Evolutionary conservation across 2,888 invertebrate genomes (phyloP).

Genomic region (Parnassius mnemosyne): DNA sequence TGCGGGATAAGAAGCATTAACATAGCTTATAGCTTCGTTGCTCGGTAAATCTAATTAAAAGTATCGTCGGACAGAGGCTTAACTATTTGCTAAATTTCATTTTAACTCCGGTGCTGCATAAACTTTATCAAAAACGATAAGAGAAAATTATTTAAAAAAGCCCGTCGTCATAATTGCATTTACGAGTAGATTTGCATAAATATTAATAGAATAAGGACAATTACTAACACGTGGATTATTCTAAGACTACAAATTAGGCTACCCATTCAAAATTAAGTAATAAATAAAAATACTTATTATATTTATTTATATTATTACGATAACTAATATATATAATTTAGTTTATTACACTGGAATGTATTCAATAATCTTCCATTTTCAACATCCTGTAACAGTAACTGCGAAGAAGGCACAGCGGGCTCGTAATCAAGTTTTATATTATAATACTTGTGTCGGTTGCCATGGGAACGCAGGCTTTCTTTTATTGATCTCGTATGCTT

Average conservation of each 20-base stretch:
- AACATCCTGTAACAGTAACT: neutral
- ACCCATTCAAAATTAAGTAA: no score
- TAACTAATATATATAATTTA: no score
- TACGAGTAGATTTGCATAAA: no score
- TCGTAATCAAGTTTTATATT: conserved; percentile 12
- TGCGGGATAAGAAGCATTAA: conserved; percentile 24
- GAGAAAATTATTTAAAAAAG: no score
- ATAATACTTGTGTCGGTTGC: conserved; percentile 2
- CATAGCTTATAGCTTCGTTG: conserved; percentile 23
- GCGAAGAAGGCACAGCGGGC: neutral
- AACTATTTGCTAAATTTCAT: conserved; percentile 23
- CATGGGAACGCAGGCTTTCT: neutral
- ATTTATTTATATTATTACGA: no score
- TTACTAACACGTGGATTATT: no score
- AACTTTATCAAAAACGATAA: neutral
- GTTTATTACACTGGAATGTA: no score
- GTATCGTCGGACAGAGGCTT: conserved; percentile 19
- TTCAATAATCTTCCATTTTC: neutral
- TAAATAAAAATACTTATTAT: no score
- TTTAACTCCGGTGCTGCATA: conserved; percentile 15
- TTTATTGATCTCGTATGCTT: no score
- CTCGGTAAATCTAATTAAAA: conserved; percentile 25
- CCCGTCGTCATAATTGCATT: no score
- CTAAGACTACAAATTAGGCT: no score
- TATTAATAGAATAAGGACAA: no score